Evolutionary conservation across 2,113 vertebrate genomes (phyloP).

Genomic region (Pelusios castaneus): DNA sequence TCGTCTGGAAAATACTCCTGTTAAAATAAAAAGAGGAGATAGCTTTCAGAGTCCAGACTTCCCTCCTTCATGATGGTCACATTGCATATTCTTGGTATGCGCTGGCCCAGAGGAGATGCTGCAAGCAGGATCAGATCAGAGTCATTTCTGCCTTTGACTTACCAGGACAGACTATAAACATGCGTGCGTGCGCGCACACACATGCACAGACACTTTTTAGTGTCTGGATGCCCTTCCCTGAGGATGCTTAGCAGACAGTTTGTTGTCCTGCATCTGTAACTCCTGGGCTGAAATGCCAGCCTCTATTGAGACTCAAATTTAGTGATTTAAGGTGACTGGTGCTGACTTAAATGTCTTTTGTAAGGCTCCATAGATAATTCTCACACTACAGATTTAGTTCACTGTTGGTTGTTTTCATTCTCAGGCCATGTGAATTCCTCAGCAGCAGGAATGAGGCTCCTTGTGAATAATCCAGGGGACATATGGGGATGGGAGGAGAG

Average conservation of each 20-base stretch:
- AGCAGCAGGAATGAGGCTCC: accelerated
- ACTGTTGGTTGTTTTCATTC: neutral
- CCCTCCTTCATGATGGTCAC: constrained; percentile 12
- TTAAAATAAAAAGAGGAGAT: neutral
- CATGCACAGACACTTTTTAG: neutral
- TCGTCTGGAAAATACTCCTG: neutral
- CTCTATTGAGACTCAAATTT: neutral
- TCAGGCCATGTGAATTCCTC: neutral
- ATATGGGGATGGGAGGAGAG: neutral
- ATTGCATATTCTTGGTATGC: constrained; percentile 8
- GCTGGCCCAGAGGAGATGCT: constrained; percentile 17
- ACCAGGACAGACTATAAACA: neutral
- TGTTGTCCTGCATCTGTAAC: neutral
- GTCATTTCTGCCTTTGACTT: constrained; percentile 11
- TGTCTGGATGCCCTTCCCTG: neutral
- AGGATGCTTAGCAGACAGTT: neutral
- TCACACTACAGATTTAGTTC: neutral
- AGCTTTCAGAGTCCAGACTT: neutral
- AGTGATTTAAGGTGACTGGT: neutral
- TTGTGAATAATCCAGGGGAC: accelerated
- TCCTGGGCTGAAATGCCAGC: neutral
- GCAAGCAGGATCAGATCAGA: constrained; percentile 27
- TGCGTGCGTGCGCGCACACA: neutral
- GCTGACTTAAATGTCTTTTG: neutral
- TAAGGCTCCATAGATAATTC: neutral